Base-by-base conservation (phyloP, 23 tunicate genomes). In the Styela plicata region DNA sequence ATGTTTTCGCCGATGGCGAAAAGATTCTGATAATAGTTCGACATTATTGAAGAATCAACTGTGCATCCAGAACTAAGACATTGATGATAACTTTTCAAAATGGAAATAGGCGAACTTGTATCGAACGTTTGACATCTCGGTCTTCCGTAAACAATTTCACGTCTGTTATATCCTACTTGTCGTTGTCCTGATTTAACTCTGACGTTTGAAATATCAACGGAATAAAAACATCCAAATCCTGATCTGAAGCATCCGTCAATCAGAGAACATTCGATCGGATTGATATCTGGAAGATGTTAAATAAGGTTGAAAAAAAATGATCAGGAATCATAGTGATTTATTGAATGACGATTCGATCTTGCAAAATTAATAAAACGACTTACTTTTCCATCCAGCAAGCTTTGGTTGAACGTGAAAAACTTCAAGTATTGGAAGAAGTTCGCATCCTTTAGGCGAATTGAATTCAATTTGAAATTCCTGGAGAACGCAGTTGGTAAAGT, bases 361-460 rank as follows among this genome's bases (percentile, higher is more conserved):
- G n/a, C n/a, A 44, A 44, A 44, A 44, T 5, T 25, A 73, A 16
- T 17, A 24, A 76, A 5, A 17, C 0, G 63, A 73, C 79, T 67
- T 79, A 92, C 97, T 82, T 53, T 31, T 70, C 97, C 97, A 92
- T 37, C 97, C 97, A 10, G 91, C 86, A 24, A 91, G 70, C 33
- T 92, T 92, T 66, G 91, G 82, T 29, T 57, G 73, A 25, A 83
- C 31, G 31, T 74, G 79, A 62, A 92, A 83, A 65, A 69, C 63
- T 2, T 70, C 73, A 18, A 92, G 86, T 3, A 92, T 52, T 29
- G 37, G 76, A 53, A 92, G 63, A 85, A 92, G 64, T 26, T 92
- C 63, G 52, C 97, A 92, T 2, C 97, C 91, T 21, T 81, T 35
- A 1, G 89, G 80, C 13, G 57, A 5, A 5, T 44, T 44, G 10